phyloP scores from a whole-genome alignment of 2,797 vertebrate genomes.

The Aulostomus chinensis region DNA sequence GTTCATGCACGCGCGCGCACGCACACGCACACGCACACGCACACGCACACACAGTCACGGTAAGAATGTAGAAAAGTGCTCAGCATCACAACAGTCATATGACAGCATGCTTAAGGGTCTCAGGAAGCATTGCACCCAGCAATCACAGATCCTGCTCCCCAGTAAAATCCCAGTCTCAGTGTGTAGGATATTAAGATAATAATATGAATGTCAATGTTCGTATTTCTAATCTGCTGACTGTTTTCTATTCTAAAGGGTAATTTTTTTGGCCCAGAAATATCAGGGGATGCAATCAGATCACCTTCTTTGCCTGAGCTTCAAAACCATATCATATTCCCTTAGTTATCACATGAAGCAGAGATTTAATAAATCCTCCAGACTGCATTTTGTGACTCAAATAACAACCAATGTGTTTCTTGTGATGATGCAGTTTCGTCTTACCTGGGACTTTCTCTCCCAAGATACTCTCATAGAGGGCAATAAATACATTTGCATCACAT shows the following conservation, averaged over 20 bases:
- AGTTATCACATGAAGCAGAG: not conserved
- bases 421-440: not conserved
- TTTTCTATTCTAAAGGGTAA: not conserved
- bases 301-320: not conserved
- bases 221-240: not conserved
- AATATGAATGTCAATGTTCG: not conserved
- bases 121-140: constrained; percentile 37
- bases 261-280: not conserved
- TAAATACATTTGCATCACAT: constrained; percentile 89
- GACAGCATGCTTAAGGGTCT: constrained; percentile 24
- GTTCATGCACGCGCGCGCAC: no score
- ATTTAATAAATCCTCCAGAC: no score
- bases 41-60: not conserved
- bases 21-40: not conserved
- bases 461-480: constrained; percentile 88
- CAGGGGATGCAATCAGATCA: not conserved
- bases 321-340: not conserved
- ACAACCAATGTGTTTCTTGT: no score
- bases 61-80: constrained; percentile 7
- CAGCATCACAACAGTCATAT: constrained; percentile 12
- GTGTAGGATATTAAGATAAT: not conserved
- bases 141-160: constrained; percentile 2
- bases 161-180: not conserved
- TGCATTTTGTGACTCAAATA: not conserved
- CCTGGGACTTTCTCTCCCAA: constrained; percentile 94